A percentile compares a stretch with the other conserved stretches of the same genome.
phyloP scores from a whole-genome alignment of 2,113 vertebrate species.

The Pogonocichla stellata region DNA sequence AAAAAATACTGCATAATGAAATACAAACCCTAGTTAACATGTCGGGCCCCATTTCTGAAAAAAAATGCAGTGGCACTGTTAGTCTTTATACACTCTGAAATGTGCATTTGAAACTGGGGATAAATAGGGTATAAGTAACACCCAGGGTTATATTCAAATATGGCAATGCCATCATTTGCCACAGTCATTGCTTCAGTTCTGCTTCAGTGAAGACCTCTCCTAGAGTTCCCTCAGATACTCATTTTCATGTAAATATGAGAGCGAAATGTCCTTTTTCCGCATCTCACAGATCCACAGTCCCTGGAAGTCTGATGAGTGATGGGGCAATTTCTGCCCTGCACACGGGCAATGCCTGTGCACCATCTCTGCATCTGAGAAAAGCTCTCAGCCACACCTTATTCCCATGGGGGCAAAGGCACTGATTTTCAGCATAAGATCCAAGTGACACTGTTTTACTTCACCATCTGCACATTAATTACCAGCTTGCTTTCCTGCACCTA shows the following conservation, averaged over 20 bases:
- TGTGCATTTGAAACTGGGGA: not conserved
- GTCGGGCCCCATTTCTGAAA: not conserved
- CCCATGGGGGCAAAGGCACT: not conserved
- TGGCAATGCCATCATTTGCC: not conserved
- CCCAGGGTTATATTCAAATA: not conserved
- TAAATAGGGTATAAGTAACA: not conserved
- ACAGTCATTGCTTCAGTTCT: not conserved
- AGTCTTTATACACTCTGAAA: not conserved
- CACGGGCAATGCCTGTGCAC: not conserved
- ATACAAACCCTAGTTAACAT: not conserved
- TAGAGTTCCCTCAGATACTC: not conserved
- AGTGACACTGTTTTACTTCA: not conserved
- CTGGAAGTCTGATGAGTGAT: not conserved
- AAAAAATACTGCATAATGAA: not conserved
- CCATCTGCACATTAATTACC: not conserved
- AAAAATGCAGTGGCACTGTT: not conserved
- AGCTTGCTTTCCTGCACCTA: not conserved
- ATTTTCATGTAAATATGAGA: not conserved
- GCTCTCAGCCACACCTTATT: not conserved
- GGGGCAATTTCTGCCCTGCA: not conserved
- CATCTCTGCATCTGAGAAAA: not conserved
- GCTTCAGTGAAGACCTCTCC: not conserved
- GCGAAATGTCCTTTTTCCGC: not conserved
- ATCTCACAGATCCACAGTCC: not conserved
- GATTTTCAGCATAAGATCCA: not conserved